A percentile compares a stretch with the other conserved stretches of the same genome.
Evolutionary conservation across 2,888 invertebrate genomes (phyloP).

Genomic region (Temnothorax unifasciatus): DNA sequence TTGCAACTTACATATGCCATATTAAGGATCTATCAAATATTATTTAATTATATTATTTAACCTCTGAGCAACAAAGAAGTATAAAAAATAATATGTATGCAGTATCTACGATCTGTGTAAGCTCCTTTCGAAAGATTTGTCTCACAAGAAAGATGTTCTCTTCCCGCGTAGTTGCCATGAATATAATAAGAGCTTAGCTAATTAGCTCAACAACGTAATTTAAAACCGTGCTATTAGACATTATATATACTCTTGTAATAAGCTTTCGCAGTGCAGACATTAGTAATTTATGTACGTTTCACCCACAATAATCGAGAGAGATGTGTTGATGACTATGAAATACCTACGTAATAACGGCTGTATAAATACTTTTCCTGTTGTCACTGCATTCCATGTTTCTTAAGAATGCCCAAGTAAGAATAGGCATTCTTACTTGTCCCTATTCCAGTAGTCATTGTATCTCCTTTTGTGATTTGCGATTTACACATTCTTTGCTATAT

Average conservation of each 20-base stretch:
- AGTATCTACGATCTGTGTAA: neutral
- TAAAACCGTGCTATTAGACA: slow-evolving; percentile 32
- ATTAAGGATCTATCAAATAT: neutral
- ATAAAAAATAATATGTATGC: neutral
- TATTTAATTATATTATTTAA: neutral
- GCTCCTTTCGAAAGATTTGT: slow-evolving; percentile 16
- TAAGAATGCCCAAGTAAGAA: neutral
- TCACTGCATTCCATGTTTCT: slow-evolving; percentile 39
- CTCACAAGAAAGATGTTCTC: neutral
- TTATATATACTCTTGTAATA: slow-evolving; percentile 22
- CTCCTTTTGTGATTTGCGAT: neutral
- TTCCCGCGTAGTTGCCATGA: neutral
- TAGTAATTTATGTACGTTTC: slow-evolving; percentile 21
- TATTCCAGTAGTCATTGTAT: neutral
- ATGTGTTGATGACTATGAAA: slow-evolving; percentile 17
- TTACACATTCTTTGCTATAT: neutral
- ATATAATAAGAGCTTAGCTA: slow-evolving; percentile 22
- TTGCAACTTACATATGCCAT: neutral
- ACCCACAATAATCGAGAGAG: slow-evolving; percentile 20
- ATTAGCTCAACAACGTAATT: slow-evolving; percentile 44
- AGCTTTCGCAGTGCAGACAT: neutral
- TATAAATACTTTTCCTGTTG: slow-evolving; percentile 36
- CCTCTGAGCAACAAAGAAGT: neutral
- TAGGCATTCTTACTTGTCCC: neutral
- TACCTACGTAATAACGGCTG: slow-evolving; percentile 33